phyloP scores from a whole-genome alignment of 2,797 vertebrate genomes.

The Myotis findleyi region DNA sequence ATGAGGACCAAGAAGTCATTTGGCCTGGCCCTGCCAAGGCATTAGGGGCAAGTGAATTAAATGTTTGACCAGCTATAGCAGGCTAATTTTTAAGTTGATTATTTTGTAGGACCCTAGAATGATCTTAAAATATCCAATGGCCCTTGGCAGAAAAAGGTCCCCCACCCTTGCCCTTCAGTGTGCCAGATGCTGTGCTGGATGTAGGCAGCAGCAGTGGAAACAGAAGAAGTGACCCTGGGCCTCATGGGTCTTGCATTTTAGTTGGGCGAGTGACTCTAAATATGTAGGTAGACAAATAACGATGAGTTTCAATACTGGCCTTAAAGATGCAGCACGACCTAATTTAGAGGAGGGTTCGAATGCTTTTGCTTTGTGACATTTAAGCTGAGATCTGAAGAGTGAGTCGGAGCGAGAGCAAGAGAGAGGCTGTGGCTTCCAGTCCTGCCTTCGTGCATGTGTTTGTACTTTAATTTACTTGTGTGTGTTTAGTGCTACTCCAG shows the following conservation, averaged over 20 bases:
- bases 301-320: not conserved
- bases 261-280: too few species aligned
- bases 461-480: slow-evolving; percentile 53
- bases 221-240: not conserved
- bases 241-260: not conserved
- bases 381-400: not conserved
- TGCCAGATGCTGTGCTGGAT: too few species aligned
- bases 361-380: not conserved
- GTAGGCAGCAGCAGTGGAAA: fast-evolving
- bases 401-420: not conserved
- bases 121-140: too few species aligned
- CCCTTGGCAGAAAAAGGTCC: too few species aligned
- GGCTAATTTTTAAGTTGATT: too few species aligned
- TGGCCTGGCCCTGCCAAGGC: too few species aligned
- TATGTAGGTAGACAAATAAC: not conserved
- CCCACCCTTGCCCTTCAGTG: too few species aligned
- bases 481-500: slow-evolving; percentile 43
- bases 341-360: not conserved
- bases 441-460: not conserved
- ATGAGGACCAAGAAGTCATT: too few species aligned
- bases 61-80: too few species aligned
- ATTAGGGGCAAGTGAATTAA: too few species aligned
- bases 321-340: not conserved
- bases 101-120: too few species aligned
- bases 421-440: not conserved